These are phyloP conservation scores for Catharus ustulatus DNA, from an alignment of 2,797 vertebrate genomes.

Conservation along the genomic window DNA sequence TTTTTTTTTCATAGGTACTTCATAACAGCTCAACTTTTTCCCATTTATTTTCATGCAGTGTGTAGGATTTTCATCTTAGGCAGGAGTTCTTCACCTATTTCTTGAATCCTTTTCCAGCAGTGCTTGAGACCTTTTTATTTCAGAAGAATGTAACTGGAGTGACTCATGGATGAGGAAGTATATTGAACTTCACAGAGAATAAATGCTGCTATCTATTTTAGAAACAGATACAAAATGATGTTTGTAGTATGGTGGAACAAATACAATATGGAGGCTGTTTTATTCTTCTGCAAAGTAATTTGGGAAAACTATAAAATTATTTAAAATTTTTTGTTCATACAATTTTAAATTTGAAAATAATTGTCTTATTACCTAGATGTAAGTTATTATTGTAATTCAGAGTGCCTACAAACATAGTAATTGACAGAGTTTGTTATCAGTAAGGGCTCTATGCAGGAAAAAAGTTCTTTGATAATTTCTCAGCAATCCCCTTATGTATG, in stretches of 20 bases:
- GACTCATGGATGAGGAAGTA: neutral
- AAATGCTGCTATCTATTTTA: neutral
- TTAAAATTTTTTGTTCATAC: neutral
- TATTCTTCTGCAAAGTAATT: neutral
- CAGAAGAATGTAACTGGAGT: neutral
- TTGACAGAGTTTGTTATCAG: neutral
- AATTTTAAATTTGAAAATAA: neutral
- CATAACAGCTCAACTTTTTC: neutral
- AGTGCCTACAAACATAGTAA: neutral
- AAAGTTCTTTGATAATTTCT: neutral
- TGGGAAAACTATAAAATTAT: neutral
- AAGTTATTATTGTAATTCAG: neutral
- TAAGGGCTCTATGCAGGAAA: neutral
- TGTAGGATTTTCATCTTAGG: neutral
- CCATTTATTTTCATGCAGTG: neutral
- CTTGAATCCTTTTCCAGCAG: neutral
- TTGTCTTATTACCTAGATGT: neutral
- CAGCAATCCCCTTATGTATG: neutral
- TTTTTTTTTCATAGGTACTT: slow-evolving; percentile 6
- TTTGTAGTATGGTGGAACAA: neutral
- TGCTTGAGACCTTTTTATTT: neutral
- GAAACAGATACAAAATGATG: neutral
- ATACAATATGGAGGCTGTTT: neutral
- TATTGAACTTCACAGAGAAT: neutral
- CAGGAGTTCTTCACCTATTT: neutral